Evolutionary conservation across 2,113 vertebrate species (phyloP).

Genomic region (Oreochromis spilurus): DNA sequence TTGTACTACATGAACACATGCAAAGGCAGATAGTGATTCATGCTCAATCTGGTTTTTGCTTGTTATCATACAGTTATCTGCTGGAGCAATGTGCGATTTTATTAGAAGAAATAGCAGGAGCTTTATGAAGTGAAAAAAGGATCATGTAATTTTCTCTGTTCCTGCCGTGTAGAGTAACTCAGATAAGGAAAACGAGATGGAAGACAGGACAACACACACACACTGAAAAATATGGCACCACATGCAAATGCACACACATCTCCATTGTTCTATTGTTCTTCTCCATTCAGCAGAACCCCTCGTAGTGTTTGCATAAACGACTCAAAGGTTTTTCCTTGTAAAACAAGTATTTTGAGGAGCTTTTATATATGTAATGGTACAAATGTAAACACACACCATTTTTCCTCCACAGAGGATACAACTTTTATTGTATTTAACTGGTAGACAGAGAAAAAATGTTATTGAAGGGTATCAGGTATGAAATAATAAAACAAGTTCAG

Average conservation of each 20-base stretch:
- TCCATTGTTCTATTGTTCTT: conserved; percentile 63
- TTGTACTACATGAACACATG: neutral
- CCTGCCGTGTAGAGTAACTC: neutral
- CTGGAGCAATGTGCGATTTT: neutral
- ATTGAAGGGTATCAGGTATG: conserved; percentile 53
- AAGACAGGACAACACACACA: neutral
- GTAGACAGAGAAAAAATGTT: conserved; percentile 60
- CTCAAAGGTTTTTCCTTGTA: neutral
- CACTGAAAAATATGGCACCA: conserved; percentile 11
- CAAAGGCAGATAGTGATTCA: neutral
- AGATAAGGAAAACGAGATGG: neutral
- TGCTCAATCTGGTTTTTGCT: neutral
- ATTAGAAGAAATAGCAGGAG: neutral
- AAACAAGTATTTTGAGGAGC: neutral
- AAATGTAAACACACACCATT: conserved; percentile 33
- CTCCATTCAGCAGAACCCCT: conserved; percentile 1
- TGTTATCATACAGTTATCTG: neutral
- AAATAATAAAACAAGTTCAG: conserved; percentile 62
- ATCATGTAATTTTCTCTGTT: neutral
- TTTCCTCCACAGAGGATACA: conserved; percentile 30
- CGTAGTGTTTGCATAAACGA: conserved; percentile 28
- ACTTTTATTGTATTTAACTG: conserved; percentile 72
- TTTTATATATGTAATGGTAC: neutral
- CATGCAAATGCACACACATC: conserved; percentile 37
- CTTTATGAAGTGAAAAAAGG: neutral